Base-by-base conservation (phyloP, 2,888 invertebrate species). In the Barypeithes pellucidus region DNA sequence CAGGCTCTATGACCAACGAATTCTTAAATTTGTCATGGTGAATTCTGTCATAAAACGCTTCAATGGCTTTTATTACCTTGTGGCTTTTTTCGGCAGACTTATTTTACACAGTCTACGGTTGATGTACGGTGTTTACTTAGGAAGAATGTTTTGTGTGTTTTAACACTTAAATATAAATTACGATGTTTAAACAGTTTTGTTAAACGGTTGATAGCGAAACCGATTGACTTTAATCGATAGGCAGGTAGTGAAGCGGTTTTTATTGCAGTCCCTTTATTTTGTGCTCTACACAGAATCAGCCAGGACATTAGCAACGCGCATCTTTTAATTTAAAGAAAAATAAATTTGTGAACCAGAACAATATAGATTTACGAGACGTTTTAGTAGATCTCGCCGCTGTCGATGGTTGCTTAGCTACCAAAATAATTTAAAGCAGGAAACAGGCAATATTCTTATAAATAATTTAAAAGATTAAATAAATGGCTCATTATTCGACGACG, bases 11-110 rank as follows among this genome's bases (percentile, higher is more conserved):
- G 72, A 75, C 72, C 54, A 66, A 65, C 57, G 68, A 65, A 69
- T 72, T 70, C 54, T 50, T 16, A 41, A 71, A 78, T 78, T 78
- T 77, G 77, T 75, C 75, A 76, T 72, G 76, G 73, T 76, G 73
- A 75, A 74, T 77, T 75, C 69, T 76, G 72, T 76, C 76, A 75
- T 76, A 76, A 78, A 78, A 78, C 74, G 76, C 76, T 72, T 76
- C 75, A 75, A 70, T 77, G 66, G 72, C 52, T 77, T 78, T 77
- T 76, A 75, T 76, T 75, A 61, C 73, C 67, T 74, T 75, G 75
- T 67, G 77, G 77, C 74, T 73, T 73, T 74, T 74, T 76, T 47
- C 68, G 45, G 39, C 60, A 60, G 61, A 61, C 61, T 72, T 67
- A 57, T 67, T 72, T 67, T 54, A 72, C 62, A 72, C 67, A 57